Conservation (phyloP, 64 coral and sea anemone genomes). For the Acropora yongei region DNA sequence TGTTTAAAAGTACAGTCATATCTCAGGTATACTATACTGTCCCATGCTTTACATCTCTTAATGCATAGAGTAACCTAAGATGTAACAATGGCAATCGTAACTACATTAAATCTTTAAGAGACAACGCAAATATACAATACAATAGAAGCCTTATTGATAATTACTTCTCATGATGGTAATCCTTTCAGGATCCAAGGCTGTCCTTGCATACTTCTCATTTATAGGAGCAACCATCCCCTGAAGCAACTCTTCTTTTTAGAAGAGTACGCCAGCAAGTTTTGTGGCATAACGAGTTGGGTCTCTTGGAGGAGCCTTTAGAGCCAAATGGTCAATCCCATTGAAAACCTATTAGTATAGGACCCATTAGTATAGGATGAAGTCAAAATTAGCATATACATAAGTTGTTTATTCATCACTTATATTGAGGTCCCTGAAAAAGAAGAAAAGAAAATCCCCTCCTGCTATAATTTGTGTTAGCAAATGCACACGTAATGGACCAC, state of each 20-base stretch:
- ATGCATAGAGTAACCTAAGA: conserved; percentile 1
- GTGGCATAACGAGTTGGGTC: conserved; percentile 3
- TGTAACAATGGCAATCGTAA: conserved; percentile 5
- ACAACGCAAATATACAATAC: not conserved
- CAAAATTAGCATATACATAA: conserved; percentile 3
- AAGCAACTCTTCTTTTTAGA: conserved; percentile 22
- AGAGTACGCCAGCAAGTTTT: not conserved
- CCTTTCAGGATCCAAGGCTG: conserved; percentile 3
- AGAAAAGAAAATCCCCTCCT: conserved; percentile 5
- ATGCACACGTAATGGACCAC: not conserved
- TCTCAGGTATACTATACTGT: conserved; percentile 6
- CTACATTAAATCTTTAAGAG: conserved; percentile 12
- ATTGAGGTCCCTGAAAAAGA: conserved; percentile 6
- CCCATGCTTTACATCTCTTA: not conserved
- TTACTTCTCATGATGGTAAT: not conserved
- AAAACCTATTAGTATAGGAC: not conserved
- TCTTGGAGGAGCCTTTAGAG: not conserved
- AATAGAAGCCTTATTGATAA: not conserved
- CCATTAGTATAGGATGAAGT: not conserved
- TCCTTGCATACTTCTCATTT: conserved; percentile 3
- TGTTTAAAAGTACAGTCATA: conserved; percentile 10
- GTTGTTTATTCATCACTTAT: not conserved
- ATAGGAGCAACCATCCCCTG: not conserved
- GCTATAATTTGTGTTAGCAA: not conserved
- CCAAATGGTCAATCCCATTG: conserved; percentile 12